Conservation (phyloP, 2,888 invertebrate genomes). For the Polylopha cassiicola region DNA sequence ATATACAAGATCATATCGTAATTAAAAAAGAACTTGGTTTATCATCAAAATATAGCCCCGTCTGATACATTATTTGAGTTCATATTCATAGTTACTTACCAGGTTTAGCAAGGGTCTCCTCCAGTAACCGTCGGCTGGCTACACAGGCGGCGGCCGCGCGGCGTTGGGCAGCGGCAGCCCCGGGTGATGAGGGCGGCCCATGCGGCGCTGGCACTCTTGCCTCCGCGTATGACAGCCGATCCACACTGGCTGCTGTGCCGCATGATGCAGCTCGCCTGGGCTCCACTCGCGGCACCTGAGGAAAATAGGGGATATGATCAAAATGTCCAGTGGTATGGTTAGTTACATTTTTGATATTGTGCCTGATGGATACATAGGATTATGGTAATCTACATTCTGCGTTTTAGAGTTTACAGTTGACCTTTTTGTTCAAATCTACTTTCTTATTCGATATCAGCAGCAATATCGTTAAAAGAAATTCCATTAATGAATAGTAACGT, state of each 20-base stretch:
- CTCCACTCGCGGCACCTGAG: constrained; percentile 57
- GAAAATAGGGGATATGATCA: constrained; percentile 21
- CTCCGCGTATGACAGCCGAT: constrained; percentile 57
- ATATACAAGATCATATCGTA: no score
- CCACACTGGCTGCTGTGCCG: constrained; percentile 42
- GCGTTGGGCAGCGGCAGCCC: constrained; percentile 51
- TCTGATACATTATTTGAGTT: no score
- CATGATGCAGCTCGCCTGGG: constrained; percentile 60
- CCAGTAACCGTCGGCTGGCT: constrained; percentile 81
- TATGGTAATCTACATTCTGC: no score
- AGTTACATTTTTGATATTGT: not conserved
- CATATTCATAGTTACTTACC: constrained; percentile 47
- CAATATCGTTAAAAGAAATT: constrained; percentile 15
- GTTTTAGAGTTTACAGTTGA: no score
- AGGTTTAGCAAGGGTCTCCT: constrained; percentile 79
- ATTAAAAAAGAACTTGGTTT: no score
- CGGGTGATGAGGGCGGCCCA: constrained; percentile 64
- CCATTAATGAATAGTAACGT: constrained; percentile 17
- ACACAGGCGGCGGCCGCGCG: constrained; percentile 63
- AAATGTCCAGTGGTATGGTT: not conserved
- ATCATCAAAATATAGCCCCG: no score
- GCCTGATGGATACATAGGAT: no score
- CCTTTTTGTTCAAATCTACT: not conserved
- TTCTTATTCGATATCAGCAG: constrained; percentile 1
- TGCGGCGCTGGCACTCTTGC: constrained; percentile 64